Percentiles rank a stretch among this genome's conserved stretches.
Conservation (phyloP, 2,113 vertebrate species). For the Anas platyrhynchos region DNA sequence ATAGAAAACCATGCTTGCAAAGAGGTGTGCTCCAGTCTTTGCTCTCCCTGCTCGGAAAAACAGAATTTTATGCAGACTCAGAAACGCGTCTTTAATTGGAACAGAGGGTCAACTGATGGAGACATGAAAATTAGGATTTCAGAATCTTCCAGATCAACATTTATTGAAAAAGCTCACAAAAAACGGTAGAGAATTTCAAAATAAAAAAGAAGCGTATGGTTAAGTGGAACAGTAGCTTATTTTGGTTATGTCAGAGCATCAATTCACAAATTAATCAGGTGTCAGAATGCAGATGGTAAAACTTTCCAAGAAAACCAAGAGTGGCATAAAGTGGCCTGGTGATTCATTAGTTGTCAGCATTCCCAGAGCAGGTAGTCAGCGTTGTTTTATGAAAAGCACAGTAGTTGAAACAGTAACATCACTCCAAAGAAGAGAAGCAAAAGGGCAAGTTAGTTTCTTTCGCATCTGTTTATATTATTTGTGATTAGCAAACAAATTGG, state of each 20-base stretch:
- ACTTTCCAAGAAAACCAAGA: slow-evolving; percentile 39
- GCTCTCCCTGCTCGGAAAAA: background rate
- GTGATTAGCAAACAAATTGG: background rate
- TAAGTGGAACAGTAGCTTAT: background rate
- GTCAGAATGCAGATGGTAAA: slow-evolving; percentile 15
- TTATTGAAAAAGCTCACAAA: slow-evolving; percentile 58
- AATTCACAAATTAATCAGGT: slow-evolving; percentile 5
- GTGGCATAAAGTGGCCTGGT: background rate
- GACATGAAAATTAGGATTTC: slow-evolving; percentile 6
- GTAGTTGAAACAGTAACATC: slow-evolving; percentile 9
- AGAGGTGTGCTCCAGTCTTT: background rate
- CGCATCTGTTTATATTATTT: background rate
- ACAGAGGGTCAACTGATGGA: background rate
- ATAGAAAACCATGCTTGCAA: background rate
- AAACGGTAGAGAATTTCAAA: slow-evolving; percentile 26
- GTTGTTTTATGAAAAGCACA: slow-evolving; percentile 13
- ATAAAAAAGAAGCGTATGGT: background rate
- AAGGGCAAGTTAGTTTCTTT: background rate
- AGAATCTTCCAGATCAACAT: slow-evolving; percentile 17
- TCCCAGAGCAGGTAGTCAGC: slow-evolving; percentile 6
- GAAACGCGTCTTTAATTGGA: background rate
- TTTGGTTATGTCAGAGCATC: slow-evolving; percentile 13
- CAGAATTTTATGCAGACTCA: background rate
- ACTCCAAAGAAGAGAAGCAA: background rate
- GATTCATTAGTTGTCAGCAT: slow-evolving; percentile 33